These are phyloP conservation scores for Drosophila meridiana DNA, from an alignment of 2,888 invertebrate genomes.

Conservation along the genomic window DNA sequence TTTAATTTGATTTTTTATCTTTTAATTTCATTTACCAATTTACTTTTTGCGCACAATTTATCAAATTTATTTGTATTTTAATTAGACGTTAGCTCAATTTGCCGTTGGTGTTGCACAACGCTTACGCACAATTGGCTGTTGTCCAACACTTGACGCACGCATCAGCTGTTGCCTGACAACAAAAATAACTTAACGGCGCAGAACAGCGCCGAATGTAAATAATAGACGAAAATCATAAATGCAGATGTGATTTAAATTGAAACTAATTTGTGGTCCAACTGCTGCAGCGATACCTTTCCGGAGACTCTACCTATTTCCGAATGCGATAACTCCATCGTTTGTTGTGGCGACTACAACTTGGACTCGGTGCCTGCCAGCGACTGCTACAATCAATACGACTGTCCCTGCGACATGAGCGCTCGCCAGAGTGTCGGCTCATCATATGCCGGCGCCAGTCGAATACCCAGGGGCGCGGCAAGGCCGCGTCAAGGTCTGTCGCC, in stretches of 20 bases:
- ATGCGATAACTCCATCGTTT: constrained; percentile 7
- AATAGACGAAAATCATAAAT: constrained; percentile 10
- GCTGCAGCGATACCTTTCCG: constrained; percentile 9
- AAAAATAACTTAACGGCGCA: constrained; percentile 47
- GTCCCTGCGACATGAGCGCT: constrained; percentile 40
- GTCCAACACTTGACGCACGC: constrained; percentile 19
- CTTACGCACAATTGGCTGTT: neutral
- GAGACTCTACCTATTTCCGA: neutral
- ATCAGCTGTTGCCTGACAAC: constrained; percentile 56
- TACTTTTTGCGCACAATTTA: neutral
- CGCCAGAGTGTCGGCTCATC: neutral
- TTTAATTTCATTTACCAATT: neutral
- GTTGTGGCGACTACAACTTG: constrained; percentile 26
- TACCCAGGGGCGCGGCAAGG: constrained; percentile 49
- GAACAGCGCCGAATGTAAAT: constrained; percentile 19
- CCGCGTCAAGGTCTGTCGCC: constrained; percentile 50
- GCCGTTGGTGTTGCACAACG: constrained; percentile 21
- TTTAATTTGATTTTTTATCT: constrained; percentile 9
- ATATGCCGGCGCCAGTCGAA: constrained; percentile 39
- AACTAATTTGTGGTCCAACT: neutral
- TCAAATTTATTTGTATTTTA: neutral
- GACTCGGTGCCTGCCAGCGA: neutral
- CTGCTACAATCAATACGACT: constrained; percentile 42
- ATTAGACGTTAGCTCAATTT: constrained; percentile 4
- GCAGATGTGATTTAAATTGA: neutral